A percentile compares a stretch with the other conserved stretches of the same genome.
Evolutionary conservation across 2,888 invertebrate species (phyloP).

Genomic region (Cheilosia vulpina): DNA sequence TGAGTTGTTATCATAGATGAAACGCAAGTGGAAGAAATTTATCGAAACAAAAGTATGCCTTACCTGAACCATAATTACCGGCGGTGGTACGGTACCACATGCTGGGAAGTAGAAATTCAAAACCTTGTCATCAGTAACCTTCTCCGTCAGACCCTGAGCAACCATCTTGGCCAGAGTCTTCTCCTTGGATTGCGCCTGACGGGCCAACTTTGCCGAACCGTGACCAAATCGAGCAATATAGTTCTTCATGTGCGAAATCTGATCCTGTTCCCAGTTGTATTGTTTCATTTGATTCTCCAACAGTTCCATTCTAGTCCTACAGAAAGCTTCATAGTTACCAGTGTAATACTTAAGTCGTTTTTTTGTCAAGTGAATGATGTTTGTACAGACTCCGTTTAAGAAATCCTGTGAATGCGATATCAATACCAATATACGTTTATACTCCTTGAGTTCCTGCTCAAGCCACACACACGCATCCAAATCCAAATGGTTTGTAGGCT

Average conservation of each 20-base stretch:
- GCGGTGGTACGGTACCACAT: constrained; percentile 98
- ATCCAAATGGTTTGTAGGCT: constrained; percentile 99
- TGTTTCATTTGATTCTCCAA: constrained; percentile 99
- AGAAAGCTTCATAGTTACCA: constrained; percentile 98
- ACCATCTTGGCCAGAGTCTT: constrained; percentile 99
- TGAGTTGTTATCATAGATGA: no score
- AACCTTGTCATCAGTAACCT: constrained; percentile 94
- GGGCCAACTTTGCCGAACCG: constrained; percentile 98
- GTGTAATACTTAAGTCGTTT: constrained; percentile 97
- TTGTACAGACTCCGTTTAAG: constrained; percentile 98
- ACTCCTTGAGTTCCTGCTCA: constrained; percentile 98
- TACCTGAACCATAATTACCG: constrained; percentile 99
- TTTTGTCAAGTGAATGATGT: constrained; percentile 97
- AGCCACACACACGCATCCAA: constrained; percentile 99
- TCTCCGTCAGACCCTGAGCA: constrained; percentile 97
- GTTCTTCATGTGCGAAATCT: constrained; percentile 99
- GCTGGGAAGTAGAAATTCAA: constrained; percentile 98
- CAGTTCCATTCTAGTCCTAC: constrained; percentile 95
- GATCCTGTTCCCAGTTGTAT: constrained; percentile 99
- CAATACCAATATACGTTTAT: constrained; percentile 97
- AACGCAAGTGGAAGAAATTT: not conserved
- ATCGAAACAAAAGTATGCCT: constrained; percentile 3
- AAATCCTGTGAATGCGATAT: constrained; percentile 99
- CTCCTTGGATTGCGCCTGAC: constrained; percentile 99
- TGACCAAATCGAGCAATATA: constrained; percentile 99